These are phyloP conservation scores for Diabrotica undecimpunctata DNA, from an alignment of 1,140 invertebrate species.

Conservation along the genomic window DNA sequence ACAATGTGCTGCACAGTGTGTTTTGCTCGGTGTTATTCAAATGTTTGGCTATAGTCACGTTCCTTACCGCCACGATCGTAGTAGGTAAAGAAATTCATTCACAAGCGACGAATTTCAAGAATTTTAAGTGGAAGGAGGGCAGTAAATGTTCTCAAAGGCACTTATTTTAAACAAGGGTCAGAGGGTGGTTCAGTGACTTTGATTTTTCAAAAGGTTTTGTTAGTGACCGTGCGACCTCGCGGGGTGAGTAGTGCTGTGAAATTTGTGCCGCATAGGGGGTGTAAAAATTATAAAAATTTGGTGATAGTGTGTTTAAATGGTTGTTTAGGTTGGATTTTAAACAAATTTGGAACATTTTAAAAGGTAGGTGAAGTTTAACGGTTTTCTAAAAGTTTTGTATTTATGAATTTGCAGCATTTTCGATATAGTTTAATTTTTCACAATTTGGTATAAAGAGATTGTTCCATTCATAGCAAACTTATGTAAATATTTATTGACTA, in stretches of 20 bases:
- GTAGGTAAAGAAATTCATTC: neutral
- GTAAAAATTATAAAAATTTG: no score
- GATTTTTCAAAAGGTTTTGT: neutral
- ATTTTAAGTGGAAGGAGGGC: conserved; percentile 1
- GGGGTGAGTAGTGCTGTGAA: neutral
- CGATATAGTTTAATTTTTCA: no score
- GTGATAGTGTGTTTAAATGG: no score
- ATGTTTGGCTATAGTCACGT: neutral
- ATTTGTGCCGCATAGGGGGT: neutral
- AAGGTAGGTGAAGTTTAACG: no score
- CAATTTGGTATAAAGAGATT: no score
- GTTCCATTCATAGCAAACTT: no score
- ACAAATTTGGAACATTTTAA: no score
- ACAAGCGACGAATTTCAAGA: neutral
- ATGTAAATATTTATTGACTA: no score
- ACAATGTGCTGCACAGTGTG: neutral
- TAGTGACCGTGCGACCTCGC: neutral
- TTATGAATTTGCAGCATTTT: no score
- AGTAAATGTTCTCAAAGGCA: neutral
- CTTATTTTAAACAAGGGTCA: neutral
- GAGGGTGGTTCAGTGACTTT: neutral
- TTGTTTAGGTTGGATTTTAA: no score
- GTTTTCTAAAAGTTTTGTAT: no score
- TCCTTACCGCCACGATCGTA: neutral
- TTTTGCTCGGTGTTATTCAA: neutral